Base-by-base conservation (phyloP, 2,797 vertebrate species). In the Platyrinchus mystaceus region DNA sequence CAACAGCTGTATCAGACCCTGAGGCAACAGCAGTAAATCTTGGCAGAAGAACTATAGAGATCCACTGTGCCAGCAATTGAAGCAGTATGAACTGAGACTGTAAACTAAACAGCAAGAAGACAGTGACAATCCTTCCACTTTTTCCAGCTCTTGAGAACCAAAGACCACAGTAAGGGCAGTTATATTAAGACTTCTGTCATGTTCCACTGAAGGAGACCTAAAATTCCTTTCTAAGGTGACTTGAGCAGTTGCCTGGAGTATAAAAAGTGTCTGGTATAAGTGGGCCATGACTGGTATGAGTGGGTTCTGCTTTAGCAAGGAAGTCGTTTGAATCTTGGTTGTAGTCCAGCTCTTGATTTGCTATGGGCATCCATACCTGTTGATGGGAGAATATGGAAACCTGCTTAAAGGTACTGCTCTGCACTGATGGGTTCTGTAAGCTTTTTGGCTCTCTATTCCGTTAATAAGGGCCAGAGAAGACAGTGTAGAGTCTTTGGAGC, bases 11-110 rank as follows among this genome's bases (percentile, higher is more conserved):
- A 79, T 90, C 74, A 59, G 74, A 66, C 47, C 75, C 74, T 59
- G 63, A 84, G 66, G 86, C 70, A 81, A 66, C 12, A 82, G 70
- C 81, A 86, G n/a, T 90, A 90, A 73, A 90, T 95, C 90, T 79
- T 87, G 84, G 78, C 90, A 89, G 74, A 81, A 69, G 62, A 56
- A 44, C 67, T 73, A 7, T 6, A 37, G 52, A 89, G 59, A 69
- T 69, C 52, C 41, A 47, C 30, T 43, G 37, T 87, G 88, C 59
- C 92, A 87, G 84, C 43, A 69, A 20, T 0, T 62, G 70, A 76
- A 93, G 80, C 55, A 49, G n/a, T 52, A 59, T 49, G 56, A 84
- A 52, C 63, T 22, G 28, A 64, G 70, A 84, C 21, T 66, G 58
- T 36, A 93, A 88, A 55, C 70, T 69, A 71, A 90, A 71, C 4